Conservation (phyloP, 1,140 invertebrate genomes). For the Mactra quadrangularis region DNA sequence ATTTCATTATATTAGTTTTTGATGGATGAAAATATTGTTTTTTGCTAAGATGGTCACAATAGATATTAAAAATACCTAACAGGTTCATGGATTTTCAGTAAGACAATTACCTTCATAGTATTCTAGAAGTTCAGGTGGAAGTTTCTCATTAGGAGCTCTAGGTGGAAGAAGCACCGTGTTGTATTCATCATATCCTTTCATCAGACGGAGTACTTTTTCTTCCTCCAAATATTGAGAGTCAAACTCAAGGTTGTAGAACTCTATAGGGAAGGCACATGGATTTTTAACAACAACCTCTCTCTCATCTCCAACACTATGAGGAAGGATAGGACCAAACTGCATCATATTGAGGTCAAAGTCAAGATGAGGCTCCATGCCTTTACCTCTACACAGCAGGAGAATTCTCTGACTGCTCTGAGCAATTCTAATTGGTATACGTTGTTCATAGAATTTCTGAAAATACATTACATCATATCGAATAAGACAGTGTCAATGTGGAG, state of each 20-base stretch:
- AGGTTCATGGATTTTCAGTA: too few relatives aligned
- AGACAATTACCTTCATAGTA: slow-evolving; percentile 83
- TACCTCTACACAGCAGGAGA: slow-evolving; percentile 80
- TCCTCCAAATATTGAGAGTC: slow-evolving; percentile 83
- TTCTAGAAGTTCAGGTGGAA: slow-evolving; percentile 81
- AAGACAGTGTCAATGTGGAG: too few relatives aligned
- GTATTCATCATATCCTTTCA: slow-evolving; percentile 84
- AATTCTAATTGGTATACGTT: slow-evolving; percentile 81
- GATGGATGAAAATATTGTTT: too few relatives aligned
- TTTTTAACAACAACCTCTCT: slow-evolving; percentile 82
- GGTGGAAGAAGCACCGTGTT: slow-evolving; percentile 83
- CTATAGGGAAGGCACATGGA: slow-evolving; percentile 83
- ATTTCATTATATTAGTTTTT: too few relatives aligned
- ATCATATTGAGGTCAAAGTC: slow-evolving; percentile 81
- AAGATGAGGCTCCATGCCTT: slow-evolving; percentile 82
- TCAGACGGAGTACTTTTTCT: slow-evolving; percentile 83
- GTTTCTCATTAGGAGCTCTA: slow-evolving; percentile 78
- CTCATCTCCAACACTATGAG: slow-evolving; percentile 83
- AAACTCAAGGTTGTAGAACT: slow-evolving; percentile 84
- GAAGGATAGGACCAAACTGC: slow-evolving; percentile 83
- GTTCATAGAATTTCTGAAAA: slow-evolving; percentile 82
- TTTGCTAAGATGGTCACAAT: too few relatives aligned
- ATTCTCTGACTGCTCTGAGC: slow-evolving; percentile 83
- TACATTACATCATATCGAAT: too few relatives aligned
- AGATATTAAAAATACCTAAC: too few relatives aligned